Evolutionary conservation across 2,797 vertebrate species (phyloP), one percentile per base, ranked within the genome.

Genomic region (Apogon hyalosoma): DNA sequence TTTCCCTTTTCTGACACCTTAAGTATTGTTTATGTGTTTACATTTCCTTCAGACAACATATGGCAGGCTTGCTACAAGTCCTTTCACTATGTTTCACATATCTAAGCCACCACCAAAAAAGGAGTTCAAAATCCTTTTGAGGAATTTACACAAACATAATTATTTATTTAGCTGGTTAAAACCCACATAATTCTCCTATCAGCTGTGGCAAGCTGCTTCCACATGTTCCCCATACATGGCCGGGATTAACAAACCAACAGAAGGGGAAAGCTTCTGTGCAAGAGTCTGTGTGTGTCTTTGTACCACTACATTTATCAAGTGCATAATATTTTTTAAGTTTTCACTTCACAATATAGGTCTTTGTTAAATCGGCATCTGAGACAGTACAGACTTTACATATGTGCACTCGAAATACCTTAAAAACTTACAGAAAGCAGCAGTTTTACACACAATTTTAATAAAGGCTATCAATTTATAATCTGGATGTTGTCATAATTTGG

Each of bases 131-230:
- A 91, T 93, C 91, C 90, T 90, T 93, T 85, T 87, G 91, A 92
- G 89, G 87, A 92, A 89, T 91, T 91, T 92, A 90, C 81, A 86
- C 87, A 87, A 80, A 92, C 90, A 93, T 92, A 92, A 92, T 93
- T 90, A 93, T 93, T 93, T 92, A 92, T 92, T 92, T 93, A 92
- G 88, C 87, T 86, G 76, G 90, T 88, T 90, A 90, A 93, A 92
- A 83, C 90, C 89, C 87, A 80, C 83, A 92, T 92, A 92, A 92
- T 93, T 90, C 91, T 90, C 75, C 82, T 92, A 92, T 91, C 92
- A 88, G 89, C 87, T 73, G 67, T 70, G 77, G 84, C 89, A 92
- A 92, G 90, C 91, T 90, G 88, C 90, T 90, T 88, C 87, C 84
- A 82, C 87, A 87, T 92, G 88, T 90, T 86, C 84, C 84, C 85